Percentiles rank a stretch among this genome's conserved stretches.
Evolutionary conservation across 2,113 vertebrate species (phyloP).

Genomic region (Phasianus colchicus): DNA sequence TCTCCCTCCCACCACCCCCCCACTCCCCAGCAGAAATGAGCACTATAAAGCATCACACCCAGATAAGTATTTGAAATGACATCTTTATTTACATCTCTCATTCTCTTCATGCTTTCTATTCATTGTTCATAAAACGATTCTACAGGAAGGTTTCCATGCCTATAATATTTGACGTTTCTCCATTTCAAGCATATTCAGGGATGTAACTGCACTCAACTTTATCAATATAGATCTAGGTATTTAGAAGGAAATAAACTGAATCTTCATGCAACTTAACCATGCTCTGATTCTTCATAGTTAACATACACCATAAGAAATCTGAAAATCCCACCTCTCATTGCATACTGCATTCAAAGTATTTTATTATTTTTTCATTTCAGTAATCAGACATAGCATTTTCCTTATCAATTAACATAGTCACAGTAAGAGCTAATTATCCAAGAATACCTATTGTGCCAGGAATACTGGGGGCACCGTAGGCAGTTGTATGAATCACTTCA

Average conservation of each 20-base stretch:
- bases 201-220: neutral
- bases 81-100: neutral
- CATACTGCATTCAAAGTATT: neutral
- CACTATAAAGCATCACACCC: neutral
- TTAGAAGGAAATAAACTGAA: neutral
- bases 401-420: neutral
- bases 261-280: neutral
- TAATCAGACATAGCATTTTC: slow-evolving; percentile 43
- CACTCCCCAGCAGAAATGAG: neutral
- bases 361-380: neutral
- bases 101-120: neutral
- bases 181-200: neutral
- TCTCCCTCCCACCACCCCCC: neutral
- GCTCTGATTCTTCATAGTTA: neutral
- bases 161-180: neutral
- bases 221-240: neutral
- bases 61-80: neutral
- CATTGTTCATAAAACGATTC: neutral
- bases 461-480: slow-evolving; percentile 64
- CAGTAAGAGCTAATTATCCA: slow-evolving; percentile 28
- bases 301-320: neutral
- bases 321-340: neutral
- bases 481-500: slow-evolving; percentile 75
- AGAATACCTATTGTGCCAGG: slow-evolving; percentile 41
- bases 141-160: neutral